Evolutionary conservation across 2,888 invertebrate genomes (phyloP), one percentile per base, ranked within the genome.

Genomic region (Tenthredo distinguenda): DNA sequence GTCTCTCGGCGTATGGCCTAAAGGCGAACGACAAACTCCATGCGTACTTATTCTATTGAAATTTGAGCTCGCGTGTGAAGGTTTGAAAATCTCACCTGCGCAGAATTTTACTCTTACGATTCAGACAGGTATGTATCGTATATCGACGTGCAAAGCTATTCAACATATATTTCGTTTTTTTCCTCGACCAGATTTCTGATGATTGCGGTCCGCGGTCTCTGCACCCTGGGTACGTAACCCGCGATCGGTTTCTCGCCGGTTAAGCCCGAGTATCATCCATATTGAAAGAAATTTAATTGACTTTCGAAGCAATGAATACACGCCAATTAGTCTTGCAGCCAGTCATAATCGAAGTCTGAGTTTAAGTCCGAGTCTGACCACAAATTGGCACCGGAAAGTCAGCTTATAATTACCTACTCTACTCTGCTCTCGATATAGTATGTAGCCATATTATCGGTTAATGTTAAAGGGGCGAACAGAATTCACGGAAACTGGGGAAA

Each of bases 21-120:
- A 55, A 77, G 77, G 50, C 55, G 21, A 21, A 81, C 40, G 62
- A 62, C 81, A 62, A 58, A 10, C 81, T 62, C 40, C 43, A 43
- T 68, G 34, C 34, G 65, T 47, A 31, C 31, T 68, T 83, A 47
- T 37, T 6, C 34, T 9, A 62, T 26, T 47, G 83, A 83, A 83
- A 71, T 83, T 83, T 5, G 15, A 7, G 9, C 18, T 68, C 31
- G 40, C 26, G 47, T 68, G 31, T 31, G 15, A 6, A 71, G 62
- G 18, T 50, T n/a, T 9, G 31, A n/a, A 71, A 47, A 68, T 43
- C 40, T 62, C 21, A 9, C 34, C 26, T 62, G 62, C 3, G 26
- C 26, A 31, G 2, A 34, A 68, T 34, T 34, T 68, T 34, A 68
- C 15, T 68, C 18, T 68, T 68, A 34, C 21, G 34, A 34, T 68